phyloP scores from a whole-genome alignment of 2,888 invertebrate genomes.

The Scaptomyza polygonia region DNA sequence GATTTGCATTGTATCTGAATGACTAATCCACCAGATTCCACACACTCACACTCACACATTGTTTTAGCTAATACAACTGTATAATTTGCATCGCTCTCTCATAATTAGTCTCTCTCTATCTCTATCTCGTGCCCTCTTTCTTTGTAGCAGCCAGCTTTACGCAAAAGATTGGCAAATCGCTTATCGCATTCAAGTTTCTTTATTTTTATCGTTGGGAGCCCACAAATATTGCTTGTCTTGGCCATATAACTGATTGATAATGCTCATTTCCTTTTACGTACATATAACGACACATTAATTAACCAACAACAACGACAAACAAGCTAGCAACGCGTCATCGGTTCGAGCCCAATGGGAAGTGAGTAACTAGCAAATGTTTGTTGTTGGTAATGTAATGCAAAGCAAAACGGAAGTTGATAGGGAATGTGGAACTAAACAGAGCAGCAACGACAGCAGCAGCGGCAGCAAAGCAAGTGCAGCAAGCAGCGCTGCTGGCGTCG shows the following conservation, averaged over 20 bases:
- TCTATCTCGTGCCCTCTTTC: slow-evolving; percentile 5
- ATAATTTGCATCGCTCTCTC: neutral
- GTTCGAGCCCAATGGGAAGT: slow-evolving; percentile 43
- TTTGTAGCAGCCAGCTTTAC: neutral
- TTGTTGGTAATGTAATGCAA: slow-evolving; percentile 54
- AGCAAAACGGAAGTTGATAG: slow-evolving; percentile 52
- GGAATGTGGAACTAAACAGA: slow-evolving; percentile 25
- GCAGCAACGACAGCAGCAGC: slow-evolving; percentile 7
- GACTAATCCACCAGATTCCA: slow-evolving; percentile 35
- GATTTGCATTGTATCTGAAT: slow-evolving; percentile 25
- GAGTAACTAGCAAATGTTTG: slow-evolving; percentile 42
- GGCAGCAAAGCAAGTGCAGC: slow-evolving; percentile 43
- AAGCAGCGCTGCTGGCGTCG: slow-evolving; percentile 24
- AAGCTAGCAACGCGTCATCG: slow-evolving; percentile 64
- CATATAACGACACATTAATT: slow-evolving; percentile 25
- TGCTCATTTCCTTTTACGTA: slow-evolving; percentile 62
- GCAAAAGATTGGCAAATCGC: slow-evolving; percentile 17
- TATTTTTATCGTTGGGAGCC: too few species aligned
- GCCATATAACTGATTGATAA: slow-evolving; percentile 59
- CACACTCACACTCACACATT: slow-evolving; percentile 3
- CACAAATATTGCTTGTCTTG: slow-evolving; percentile 39
- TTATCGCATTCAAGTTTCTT: slow-evolving; percentile 36
- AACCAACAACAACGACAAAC: slow-evolving; percentile 6
- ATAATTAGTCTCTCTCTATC: slow-evolving; percentile 4
- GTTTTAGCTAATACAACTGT: slow-evolving; percentile 29